These are phyloP conservation scores for Myocastor coypus DNA, from an alignment of 2,113 vertebrate genomes.

Conservation along the genomic window DNA sequence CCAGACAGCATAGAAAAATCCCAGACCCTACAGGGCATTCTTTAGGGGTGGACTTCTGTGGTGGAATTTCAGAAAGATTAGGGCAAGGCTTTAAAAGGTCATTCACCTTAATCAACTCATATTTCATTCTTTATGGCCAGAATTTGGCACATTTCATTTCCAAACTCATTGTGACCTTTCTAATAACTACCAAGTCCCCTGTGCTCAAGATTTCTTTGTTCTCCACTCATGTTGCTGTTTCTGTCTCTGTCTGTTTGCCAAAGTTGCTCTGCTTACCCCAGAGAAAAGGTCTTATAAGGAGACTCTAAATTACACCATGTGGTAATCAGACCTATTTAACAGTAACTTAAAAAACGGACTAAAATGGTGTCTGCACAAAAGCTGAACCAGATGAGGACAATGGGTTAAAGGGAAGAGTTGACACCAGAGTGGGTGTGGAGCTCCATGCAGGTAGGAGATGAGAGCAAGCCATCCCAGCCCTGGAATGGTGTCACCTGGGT, in stretches of 20 bases:
- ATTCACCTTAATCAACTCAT: neutral
- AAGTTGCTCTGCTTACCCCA: neutral
- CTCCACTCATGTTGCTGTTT: too few relatives aligned
- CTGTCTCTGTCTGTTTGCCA: neutral
- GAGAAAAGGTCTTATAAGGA: neutral
- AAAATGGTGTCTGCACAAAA: neutral
- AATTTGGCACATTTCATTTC: neutral
- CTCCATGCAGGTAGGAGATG: neutral
- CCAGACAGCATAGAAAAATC: neutral
- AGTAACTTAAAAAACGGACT: neutral
- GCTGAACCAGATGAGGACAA: neutral
- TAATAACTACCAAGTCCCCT: neutral
- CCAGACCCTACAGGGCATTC: neutral
- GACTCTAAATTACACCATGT: neutral
- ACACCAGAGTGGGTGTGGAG: neutral
- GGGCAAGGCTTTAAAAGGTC: neutral
- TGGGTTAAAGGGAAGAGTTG: neutral
- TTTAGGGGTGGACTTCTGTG: neutral
- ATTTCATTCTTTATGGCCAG: neutral
- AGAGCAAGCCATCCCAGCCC: neutral
- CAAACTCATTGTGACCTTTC: neutral
- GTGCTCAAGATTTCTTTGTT: too few relatives aligned
- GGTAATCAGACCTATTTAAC: neutral
- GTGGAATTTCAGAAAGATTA: neutral
- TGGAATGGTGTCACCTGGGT: neutral